Base-by-base conservation (phyloP, 2,888 invertebrate species). In the Cephus pygmeus region DNA sequence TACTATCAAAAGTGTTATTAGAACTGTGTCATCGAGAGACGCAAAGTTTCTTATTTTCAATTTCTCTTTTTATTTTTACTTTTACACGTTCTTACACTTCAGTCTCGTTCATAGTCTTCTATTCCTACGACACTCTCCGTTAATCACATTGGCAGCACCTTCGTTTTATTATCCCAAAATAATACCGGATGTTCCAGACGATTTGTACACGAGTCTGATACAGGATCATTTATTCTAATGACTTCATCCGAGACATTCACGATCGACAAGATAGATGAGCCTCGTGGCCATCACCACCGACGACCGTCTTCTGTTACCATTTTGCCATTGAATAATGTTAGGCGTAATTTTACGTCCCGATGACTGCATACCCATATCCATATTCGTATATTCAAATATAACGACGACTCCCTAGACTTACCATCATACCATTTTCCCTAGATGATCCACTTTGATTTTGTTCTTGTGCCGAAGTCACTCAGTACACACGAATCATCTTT, bases 261-360 rank as follows among this genome's bases (percentile, higher is more conserved):
- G 40, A 56, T 56, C 40, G 40, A 23, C 40, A 56, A 23, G 40
- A 23, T 23, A 56, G 40, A 56, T 30, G 69, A 75, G 69, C 77
- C 73, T 73, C 33, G 75, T 69, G 76, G 75, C 69, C 76, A 80
- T 36, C 36, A 69, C 23, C 23, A 56, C 40, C 40, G 40, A 23
- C 23, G 73, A 69, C 68, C 73, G 75, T 71, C 56, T 81, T 78
- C 35, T 73, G 79, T 82, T 79, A 81, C 79, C 81, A 79, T 79
- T 82, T 77, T 78, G 71, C 77, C 80, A 81, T 81, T 79, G 73
- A 79, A 36, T 74, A 69, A 34, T 71, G 33, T 71, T 34, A 71
- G 71, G 71, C 71, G 33, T 71, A n/a, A 71, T n/a, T 33, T 71
- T 71, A 71, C 71, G 71, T 71, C 33, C 31, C 71, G 35, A 34